Conservation (phyloP, 1,140 invertebrate genomes). For the Trichonephila clavata region DNA sequence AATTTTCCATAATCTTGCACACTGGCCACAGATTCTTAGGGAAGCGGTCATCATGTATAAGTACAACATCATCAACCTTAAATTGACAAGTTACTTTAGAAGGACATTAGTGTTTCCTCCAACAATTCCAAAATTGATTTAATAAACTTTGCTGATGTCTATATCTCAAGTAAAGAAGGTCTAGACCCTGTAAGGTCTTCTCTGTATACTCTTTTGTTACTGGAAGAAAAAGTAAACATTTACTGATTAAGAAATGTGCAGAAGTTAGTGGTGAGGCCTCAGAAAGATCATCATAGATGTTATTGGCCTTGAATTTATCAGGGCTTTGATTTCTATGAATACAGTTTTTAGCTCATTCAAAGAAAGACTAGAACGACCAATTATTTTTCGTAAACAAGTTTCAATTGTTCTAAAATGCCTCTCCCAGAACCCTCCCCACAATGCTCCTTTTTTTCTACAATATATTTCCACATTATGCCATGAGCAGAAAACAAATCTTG, state of each 20-base stretch:
- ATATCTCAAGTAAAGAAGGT: neutral
- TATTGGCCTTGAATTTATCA: conserved; percentile 23
- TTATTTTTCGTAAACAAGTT: conserved; percentile 4
- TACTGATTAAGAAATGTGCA: neutral
- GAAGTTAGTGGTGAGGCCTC: neutral
- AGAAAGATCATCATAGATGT: neutral
- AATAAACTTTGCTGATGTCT: conserved; percentile 19
- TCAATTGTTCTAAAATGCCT: conserved; percentile 12
- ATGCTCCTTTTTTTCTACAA: neutral
- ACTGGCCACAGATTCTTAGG: neutral
- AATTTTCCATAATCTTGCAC: neutral
- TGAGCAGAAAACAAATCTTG: neutral
- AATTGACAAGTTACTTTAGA: neutral
- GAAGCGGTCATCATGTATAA: neutral
- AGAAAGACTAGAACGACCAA: neutral
- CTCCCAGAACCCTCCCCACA: conserved; percentile 43
- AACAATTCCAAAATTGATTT: conserved; percentile 41
- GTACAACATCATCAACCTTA: neutral
- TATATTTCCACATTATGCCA: neutral
- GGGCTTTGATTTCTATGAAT: conserved; percentile 13
- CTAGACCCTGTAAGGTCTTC: neutral
- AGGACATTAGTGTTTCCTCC: neutral
- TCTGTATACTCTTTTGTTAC: neutral
- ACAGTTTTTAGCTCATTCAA: neutral
- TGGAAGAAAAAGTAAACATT: neutral